A percentile compares a stretch with the other conserved stretches of the same genome.
Evolutionary conservation across 2,888 invertebrate species (phyloP).

Genomic region (Pterobdella sp.): DNA sequence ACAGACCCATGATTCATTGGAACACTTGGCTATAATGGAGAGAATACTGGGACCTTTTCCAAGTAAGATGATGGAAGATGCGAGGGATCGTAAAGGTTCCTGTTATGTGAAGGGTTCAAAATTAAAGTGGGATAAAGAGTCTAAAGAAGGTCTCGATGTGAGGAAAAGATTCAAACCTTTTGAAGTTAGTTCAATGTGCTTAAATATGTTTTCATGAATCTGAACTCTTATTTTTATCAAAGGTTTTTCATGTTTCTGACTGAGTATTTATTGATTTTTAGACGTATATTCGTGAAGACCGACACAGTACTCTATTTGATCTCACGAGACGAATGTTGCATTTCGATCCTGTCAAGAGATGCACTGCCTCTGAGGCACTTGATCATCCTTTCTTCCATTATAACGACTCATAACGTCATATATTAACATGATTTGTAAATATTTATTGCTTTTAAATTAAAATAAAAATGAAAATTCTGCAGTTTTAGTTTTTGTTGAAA

Average conservation of each 20-base stretch:
- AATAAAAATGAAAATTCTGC: no score
- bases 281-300: constrained; percentile 12
- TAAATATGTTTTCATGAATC: no score
- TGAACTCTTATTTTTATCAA: no score
- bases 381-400: constrained; percentile 28
- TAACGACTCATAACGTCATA: no score
- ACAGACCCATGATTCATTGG: constrained; percentile 95
- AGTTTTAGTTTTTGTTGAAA: no score
- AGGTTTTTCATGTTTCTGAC: background rate
- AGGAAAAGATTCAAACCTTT: background rate
- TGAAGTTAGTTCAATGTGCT: no score
- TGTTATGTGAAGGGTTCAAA: background rate
- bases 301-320: constrained; percentile 24
- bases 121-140: background rate
- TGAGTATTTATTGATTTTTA: background rate
- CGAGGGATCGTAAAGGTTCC: constrained; percentile 52
- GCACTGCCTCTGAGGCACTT: constrained; percentile 17
- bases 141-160: background rate
- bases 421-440: no score
- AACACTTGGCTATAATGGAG: constrained; percentile 99
- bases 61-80: constrained; percentile 62
- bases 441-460: no score
- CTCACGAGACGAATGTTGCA: constrained; percentile 25
- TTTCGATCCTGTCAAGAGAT: constrained; percentile 20
- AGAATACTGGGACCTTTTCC: constrained; percentile 91